phyloP scores from a whole-genome alignment of 1,140 invertebrate species.

The Propsilocerus akamusi region DNA sequence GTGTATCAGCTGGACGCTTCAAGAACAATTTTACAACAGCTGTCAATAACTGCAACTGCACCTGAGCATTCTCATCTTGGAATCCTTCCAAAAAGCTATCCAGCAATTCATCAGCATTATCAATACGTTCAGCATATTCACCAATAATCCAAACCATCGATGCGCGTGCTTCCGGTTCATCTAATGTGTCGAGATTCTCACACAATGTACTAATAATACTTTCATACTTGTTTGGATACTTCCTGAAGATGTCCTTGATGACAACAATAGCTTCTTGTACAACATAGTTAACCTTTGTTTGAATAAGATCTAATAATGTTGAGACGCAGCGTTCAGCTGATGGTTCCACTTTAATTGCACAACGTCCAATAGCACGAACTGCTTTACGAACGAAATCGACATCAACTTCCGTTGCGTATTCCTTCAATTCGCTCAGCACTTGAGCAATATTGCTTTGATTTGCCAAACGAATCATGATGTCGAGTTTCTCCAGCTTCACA shows the following conservation, averaged over 20 bases:
- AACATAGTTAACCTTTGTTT: constrained; percentile 99
- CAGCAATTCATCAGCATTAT: constrained; percentile 96
- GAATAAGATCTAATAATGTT: constrained; percentile 95
- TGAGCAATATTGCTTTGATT: constrained; percentile 97
- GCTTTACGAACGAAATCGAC: constrained; percentile 99
- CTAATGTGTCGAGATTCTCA: constrained; percentile 96
- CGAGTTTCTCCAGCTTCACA: constrained; percentile 97
- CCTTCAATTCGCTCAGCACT: constrained; percentile 95
- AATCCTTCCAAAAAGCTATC: constrained; percentile 99
- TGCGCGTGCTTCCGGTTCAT: constrained; percentile 96
- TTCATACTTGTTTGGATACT: constrained; percentile 99
- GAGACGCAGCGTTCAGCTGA: constrained; percentile 97
- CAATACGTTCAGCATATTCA: constrained; percentile 97
- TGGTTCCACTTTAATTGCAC: constrained; percentile 98
- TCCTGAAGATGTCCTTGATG: constrained; percentile 99
- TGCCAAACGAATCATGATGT: constrained; percentile 98
- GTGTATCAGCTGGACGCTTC: constrained; percentile 94
- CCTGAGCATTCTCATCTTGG: constrained; percentile 98
- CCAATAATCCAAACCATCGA: constrained; percentile 99
- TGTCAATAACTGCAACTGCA: constrained; percentile 90
- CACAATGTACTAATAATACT: constrained; percentile 98
- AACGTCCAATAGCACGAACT: constrained; percentile 93
- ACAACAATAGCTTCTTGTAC: constrained; percentile 99
- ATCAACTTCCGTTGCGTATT: constrained; percentile 98
- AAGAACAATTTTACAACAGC: constrained; percentile 98